A percentile compares a stretch with the other conserved stretches of the same genome.
phyloP scores from a whole-genome alignment of 2,113 vertebrate species.

The Chinchilla lanigera region DNA sequence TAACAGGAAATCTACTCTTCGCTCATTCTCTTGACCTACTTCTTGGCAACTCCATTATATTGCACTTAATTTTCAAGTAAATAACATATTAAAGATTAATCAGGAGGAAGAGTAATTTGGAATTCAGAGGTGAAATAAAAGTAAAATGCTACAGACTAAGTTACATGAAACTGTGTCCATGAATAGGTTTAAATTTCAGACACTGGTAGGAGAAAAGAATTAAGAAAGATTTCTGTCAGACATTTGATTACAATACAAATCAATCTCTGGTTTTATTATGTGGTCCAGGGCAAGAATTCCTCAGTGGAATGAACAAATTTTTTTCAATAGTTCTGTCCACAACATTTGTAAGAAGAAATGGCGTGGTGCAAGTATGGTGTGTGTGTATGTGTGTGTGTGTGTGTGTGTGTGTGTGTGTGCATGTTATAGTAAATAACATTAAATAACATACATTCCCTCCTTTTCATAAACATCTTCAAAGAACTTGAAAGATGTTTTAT shows the following conservation, averaged over 20 bases:
- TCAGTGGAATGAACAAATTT: background rate
- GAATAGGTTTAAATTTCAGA: background rate
- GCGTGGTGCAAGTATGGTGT: background rate
- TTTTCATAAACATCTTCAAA: background rate
- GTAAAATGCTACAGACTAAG: conserved; percentile 10
- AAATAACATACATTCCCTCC: background rate
- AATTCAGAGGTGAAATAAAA: conserved; percentile 61
- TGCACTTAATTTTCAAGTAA: conserved; percentile 78
- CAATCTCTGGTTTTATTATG: background rate
- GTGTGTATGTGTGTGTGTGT: background rate
- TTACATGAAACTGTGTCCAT: background rate
- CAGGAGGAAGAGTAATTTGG: conserved; percentile 46
- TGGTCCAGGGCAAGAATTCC: background rate
- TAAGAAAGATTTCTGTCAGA: background rate
- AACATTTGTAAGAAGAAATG: background rate
- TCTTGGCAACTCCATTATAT: conserved; percentile 54
- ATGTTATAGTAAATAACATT: background rate
- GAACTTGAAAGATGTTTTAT: background rate
- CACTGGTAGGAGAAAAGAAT: background rate
- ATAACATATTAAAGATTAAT: conserved; percentile 78
- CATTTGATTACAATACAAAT: background rate
- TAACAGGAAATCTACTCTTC: conserved; percentile 61
- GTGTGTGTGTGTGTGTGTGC: background rate
- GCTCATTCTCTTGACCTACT: conserved; percentile 59
- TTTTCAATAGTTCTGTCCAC: background rate